phyloP scores from a whole-genome alignment of 1,140 invertebrate genomes.

The Meloidogyne floridensis region DNA sequence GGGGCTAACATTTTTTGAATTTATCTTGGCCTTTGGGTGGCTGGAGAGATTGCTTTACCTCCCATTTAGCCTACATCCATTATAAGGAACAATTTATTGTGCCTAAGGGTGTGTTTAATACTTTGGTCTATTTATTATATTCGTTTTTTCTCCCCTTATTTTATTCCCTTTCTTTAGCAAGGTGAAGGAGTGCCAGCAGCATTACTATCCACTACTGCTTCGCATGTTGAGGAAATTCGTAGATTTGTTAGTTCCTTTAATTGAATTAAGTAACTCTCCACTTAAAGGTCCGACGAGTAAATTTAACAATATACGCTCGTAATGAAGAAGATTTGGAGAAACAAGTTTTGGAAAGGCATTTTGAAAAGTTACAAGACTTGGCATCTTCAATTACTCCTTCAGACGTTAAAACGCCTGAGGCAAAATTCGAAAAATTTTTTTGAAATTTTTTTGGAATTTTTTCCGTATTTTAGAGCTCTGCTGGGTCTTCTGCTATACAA shows the following conservation, averaged over 20 bases:
- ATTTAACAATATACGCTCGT: slow-evolving; percentile 51
- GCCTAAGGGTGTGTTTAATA: too few relatives aligned
- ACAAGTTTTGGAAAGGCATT: slow-evolving; percentile 37
- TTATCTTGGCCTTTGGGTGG: too few relatives aligned
- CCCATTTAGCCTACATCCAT: too few relatives aligned
- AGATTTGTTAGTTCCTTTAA: slow-evolving; percentile 35
- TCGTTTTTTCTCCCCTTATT: too few relatives aligned
- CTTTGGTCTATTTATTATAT: background rate
- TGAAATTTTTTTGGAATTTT: background rate
- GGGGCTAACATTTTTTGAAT: too few relatives aligned
- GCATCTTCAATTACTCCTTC: background rate
- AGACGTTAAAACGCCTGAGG: background rate
- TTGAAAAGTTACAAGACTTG: slow-evolving; percentile 38
- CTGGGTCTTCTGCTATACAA: background rate
- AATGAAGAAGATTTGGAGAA: slow-evolving; percentile 51
- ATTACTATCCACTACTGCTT: slow-evolving; percentile 41
- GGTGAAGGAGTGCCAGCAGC: slow-evolving; percentile 51
- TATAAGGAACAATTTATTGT: too few relatives aligned
- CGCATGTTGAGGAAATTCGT: slow-evolving; percentile 50
- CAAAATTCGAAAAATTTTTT: too few relatives aligned
- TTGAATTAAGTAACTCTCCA: background rate
- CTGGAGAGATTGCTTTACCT: too few relatives aligned
- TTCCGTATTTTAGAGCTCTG: background rate
- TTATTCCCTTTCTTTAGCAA: slow-evolving; percentile 44
- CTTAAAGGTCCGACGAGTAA: slow-evolving; percentile 35